Base-by-base conservation (phyloP, 2,797 vertebrate genomes). In the Alosa sapidissima region DNA sequence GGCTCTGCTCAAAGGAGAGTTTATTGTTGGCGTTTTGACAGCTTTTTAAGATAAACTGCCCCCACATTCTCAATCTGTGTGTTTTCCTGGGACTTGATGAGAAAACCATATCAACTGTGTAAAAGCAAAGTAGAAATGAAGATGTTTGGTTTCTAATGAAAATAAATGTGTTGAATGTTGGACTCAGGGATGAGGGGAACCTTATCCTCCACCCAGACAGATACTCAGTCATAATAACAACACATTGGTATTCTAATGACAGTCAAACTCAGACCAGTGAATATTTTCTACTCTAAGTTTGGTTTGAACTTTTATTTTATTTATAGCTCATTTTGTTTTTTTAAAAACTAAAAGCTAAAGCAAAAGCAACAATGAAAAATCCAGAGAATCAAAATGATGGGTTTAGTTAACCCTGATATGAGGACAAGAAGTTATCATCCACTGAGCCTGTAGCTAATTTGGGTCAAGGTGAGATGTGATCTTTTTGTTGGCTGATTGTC, bases 91-190 rank as follows among this genome's bases (percentile, higher is more conserved):
- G 68, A 33, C 68, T 41, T 72, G 68, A 72, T 72, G 68, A 72
- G 68, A 72, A 72, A 72, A 72, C 68, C 68, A 36, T 72, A 28
- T 72, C 68, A 13, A 19, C 33, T 13, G 36, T 72, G 33, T 55
- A 41, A 68, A 72, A 68, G 65, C 5, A 72, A 72, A 72, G 68
- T 72, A 72, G 68, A 36, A 72, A 72, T 36, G 7, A 72, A 72
- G 68, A 72, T 72, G 68, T 72, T 72, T 72, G 68, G 36, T 72
- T 72, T 72, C 68, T 72, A 72, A 72, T 72, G 68, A 72, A 72
- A 72, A 72, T 72, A 72, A 14, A 72, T 72, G 68, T 72, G 68
- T 72, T 72, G 68, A 72, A 72, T 5, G 68, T 14, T 72, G 33
- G 68, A 41, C 28, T 19, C 68, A 13, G 68, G 68, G 33, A 72